phyloP scores from a whole-genome alignment of 2,113 vertebrate genomes.

The Microcebus tavaratra region DNA sequence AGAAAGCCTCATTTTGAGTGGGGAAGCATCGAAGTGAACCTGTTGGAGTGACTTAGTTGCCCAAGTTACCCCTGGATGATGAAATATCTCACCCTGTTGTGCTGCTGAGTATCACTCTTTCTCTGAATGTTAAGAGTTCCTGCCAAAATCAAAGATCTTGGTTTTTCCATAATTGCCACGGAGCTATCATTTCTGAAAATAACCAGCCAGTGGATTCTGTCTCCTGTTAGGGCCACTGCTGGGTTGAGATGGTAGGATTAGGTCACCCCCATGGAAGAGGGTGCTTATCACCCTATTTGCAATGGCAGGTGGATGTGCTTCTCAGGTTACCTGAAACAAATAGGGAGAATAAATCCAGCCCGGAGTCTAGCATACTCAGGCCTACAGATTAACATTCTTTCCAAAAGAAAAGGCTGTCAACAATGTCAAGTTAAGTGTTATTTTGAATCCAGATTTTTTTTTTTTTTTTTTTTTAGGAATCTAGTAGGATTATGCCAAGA shows the following conservation, averaged over 20 bases:
- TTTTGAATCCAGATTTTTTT: not conserved
- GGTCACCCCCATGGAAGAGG: not conserved
- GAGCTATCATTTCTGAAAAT: constrained; percentile 60
- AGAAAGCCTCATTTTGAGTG: not conserved
- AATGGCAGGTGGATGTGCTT: not conserved
- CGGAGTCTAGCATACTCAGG: rapidly evolving
- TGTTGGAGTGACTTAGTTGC: not conserved
- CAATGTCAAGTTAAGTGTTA: not conserved
- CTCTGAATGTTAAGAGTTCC: constrained; percentile 3
- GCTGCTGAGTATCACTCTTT: not conserved
- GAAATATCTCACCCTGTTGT: not conserved
- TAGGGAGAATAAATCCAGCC: not conserved
- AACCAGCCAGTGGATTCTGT: not conserved
- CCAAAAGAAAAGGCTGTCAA: not conserved
- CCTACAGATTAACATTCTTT: not conserved
- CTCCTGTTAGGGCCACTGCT: not conserved
- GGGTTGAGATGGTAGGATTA: not conserved
- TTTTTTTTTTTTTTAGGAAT: not conserved
- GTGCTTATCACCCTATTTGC: not conserved
- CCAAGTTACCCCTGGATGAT: not conserved
- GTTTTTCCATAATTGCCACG: constrained; percentile 44
- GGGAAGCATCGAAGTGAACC: not conserved
- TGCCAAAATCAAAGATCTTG: constrained; percentile 28
- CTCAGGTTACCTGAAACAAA: not conserved
- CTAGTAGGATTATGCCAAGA: not conserved